Conservation (phyloP, 2,888 invertebrate genomes). For the Meiosimyza platycephala region DNA sequence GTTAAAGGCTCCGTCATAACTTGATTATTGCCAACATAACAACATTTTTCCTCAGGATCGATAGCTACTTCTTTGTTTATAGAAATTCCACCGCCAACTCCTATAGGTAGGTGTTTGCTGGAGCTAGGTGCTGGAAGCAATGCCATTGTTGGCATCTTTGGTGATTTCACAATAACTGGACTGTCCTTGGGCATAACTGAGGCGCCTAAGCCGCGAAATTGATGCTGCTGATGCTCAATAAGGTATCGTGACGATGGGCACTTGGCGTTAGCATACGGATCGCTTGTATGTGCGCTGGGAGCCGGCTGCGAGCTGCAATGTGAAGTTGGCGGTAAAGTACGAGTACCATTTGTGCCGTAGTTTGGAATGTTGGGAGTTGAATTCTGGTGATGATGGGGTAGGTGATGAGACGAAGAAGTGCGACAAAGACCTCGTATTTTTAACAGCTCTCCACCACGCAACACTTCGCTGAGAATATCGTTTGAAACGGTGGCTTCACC, state of each 20-base stretch:
- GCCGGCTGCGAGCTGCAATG: slow-evolving; percentile 41
- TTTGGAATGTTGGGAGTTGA: slow-evolving; percentile 40
- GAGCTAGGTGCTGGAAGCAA: slow-evolving; percentile 48
- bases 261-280: slow-evolving; percentile 49
- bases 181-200: slow-evolving; percentile 65
- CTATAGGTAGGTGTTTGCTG: slow-evolving; percentile 4
- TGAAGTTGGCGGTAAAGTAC: slow-evolving; percentile 47
- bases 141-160: slow-evolving; percentile 56
- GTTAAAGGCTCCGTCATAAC: slow-evolving; percentile 33
- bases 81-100: slow-evolving; percentile 54
- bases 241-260: slow-evolving; percentile 44
- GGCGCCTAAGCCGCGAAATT: slow-evolving; percentile 61
- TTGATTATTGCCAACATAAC: slow-evolving; percentile 44
- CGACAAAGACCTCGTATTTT: slow-evolving; percentile 85
- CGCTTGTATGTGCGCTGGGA: slow-evolving; percentile 38
- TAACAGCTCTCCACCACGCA: slow-evolving; percentile 84
- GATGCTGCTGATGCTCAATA: slow-evolving; percentile 50
- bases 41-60: slow-evolving; percentile 64
- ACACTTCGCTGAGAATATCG: slow-evolving; percentile 82
- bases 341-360: slow-evolving; percentile 53
- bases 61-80: slow-evolving; percentile 67
- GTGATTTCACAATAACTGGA: slow-evolving; percentile 65
- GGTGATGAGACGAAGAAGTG: slow-evolving; percentile 56
- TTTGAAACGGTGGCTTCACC: slow-evolving; percentile 84
- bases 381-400: slow-evolving; percentile 32